phyloP scores from a whole-genome alignment of 2,113 vertebrate species.

The Leuciscus idus region DNA sequence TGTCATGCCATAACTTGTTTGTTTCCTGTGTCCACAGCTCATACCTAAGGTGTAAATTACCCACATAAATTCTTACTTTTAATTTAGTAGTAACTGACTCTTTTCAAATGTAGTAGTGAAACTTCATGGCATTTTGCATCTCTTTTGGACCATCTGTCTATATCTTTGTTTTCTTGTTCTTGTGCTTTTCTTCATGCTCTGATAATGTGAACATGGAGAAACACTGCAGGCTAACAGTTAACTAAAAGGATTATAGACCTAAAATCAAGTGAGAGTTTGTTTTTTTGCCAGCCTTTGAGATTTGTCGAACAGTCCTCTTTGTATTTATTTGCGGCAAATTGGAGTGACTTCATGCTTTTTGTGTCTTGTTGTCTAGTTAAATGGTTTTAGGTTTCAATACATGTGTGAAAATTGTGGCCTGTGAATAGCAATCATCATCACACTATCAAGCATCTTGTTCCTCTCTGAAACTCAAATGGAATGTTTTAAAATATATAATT shows the following conservation, averaged over 20 bases:
- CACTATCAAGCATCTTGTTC: constrained; percentile 25
- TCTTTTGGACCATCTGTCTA: background rate
- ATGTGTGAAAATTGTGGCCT: background rate
- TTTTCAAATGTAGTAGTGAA: background rate
- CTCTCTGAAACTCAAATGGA: constrained; percentile 33
- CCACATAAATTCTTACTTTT: constrained; percentile 9
- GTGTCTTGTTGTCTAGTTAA: background rate
- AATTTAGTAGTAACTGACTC: background rate
- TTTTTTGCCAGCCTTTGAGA: background rate
- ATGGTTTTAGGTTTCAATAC: background rate
- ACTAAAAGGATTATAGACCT: background rate
- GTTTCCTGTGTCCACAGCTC: constrained; percentile 27
- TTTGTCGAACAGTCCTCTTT: background rate
- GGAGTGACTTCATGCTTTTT: background rate
- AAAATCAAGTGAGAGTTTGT: background rate
- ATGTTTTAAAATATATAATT: constrained; percentile 61
- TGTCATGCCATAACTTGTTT: constrained; percentile 38
- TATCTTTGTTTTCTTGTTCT: background rate
- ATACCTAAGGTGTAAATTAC: constrained; percentile 29
- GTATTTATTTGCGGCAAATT: background rate
- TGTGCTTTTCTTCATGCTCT: background rate
- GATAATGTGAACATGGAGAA: constrained; percentile 4
- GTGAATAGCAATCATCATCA: background rate
- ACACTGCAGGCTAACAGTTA: background rate
- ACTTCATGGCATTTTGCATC: background rate